Conservation (phyloP, 2,113 vertebrate species). For the Xenopus laevis region DNA sequence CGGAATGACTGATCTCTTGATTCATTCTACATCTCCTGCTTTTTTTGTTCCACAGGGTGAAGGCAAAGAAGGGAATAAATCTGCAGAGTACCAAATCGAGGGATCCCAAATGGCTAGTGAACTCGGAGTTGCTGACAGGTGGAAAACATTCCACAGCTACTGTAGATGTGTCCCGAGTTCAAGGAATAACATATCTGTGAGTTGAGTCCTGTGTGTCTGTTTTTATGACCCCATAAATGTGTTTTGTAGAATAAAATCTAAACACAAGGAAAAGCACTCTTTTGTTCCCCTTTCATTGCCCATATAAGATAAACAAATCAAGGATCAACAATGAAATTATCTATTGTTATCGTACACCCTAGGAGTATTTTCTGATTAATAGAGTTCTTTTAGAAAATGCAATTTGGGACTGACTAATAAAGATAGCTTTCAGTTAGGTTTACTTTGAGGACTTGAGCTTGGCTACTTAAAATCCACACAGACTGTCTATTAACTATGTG, state of each 20-base stretch:
- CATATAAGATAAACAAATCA: no score
- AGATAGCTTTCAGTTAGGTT: no score
- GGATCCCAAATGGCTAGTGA: slow-evolving; percentile 86
- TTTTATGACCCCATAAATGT: not conserved
- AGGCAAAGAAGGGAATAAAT: slow-evolving; percentile 96
- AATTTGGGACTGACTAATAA: no score
- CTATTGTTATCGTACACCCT: no score
- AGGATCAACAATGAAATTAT: no score
- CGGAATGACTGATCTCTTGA: slow-evolving; percentile 16
- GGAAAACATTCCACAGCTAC: slow-evolving; percentile 95
- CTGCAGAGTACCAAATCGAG: slow-evolving; percentile 83
- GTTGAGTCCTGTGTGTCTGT: not conserved
- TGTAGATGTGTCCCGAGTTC: slow-evolving; percentile 78
- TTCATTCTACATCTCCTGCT: not conserved
- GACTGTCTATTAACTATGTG: no score
- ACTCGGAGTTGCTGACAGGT: slow-evolving; percentile 83
- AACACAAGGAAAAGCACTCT: no score
- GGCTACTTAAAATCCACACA: no score
- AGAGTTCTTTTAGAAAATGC: no score
- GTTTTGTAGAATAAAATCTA: not conserved
- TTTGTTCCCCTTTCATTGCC: no score
- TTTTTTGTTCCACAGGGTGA: slow-evolving; percentile 76
- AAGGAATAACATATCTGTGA: slow-evolving; percentile 64
- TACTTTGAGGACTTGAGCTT: no score
- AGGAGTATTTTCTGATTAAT: no score